These are phyloP conservation scores for Perca schrenkii DNA, from an alignment of 2,113 vertebrate genomes.

Conservation along the genomic window DNA sequence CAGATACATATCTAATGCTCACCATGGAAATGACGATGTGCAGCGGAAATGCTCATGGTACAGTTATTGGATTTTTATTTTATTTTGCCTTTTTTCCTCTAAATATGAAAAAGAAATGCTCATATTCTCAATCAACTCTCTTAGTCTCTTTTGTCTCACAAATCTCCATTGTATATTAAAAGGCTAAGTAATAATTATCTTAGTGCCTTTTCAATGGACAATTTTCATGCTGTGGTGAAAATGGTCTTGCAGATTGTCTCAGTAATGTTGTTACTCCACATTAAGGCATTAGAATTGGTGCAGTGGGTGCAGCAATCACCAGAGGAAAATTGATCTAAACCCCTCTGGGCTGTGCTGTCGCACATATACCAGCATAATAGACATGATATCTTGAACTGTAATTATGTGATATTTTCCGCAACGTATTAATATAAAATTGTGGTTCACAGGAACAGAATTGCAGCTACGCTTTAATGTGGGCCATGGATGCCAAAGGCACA, in stretches of 20 bases:
- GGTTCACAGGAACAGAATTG: constrained; percentile 23
- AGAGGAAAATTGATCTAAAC: constrained; percentile 60
- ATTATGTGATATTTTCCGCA: constrained; percentile 58
- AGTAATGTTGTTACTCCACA: constrained; percentile 44
- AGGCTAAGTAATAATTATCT: constrained; percentile 71
- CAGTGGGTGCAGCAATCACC: constrained; percentile 53
- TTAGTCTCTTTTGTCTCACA: constrained; percentile 26
- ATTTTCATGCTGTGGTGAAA: constrained; percentile 66
- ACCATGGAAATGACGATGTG: constrained; percentile 68
- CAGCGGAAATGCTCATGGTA: constrained; percentile 65
- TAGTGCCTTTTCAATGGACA: constrained; percentile 66
- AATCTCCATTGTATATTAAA: constrained; percentile 67
- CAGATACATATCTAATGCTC: constrained; percentile 81
- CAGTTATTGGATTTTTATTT: constrained; percentile 64
- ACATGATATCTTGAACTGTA: constrained; percentile 54
- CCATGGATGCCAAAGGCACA: constrained; percentile 24
- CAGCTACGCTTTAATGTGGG: constrained; percentile 35
- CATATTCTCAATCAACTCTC: constrained; percentile 51
- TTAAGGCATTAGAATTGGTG: constrained; percentile 52
- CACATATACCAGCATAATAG: constrained; percentile 27
- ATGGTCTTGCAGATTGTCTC: constrained; percentile 60
- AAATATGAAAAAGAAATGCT: constrained; percentile 22
- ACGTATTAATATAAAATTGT: constrained; percentile 43
- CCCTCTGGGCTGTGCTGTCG: constrained; percentile 23
- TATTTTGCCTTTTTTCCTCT: constrained; percentile 42